Evolutionary conservation across 2,888 invertebrate genomes (phyloP).

Genomic region (Pristionchus arcanus): DNA sequence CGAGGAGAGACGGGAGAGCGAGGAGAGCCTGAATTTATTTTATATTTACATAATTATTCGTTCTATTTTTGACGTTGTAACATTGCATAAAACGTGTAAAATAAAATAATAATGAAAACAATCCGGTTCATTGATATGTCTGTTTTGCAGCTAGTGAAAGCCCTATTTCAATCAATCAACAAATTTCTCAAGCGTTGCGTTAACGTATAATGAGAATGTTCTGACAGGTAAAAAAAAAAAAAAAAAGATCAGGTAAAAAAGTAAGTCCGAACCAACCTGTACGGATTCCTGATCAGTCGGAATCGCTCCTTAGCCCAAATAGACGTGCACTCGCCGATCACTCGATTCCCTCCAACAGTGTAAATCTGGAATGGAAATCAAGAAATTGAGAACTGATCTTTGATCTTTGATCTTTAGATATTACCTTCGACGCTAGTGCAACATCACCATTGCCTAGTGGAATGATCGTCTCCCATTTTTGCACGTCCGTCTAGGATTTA

Average conservation of each 20-base stretch:
- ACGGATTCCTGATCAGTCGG: neutral
- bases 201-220: neutral
- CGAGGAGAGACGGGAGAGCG: neutral
- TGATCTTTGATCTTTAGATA: neutral
- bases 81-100: no score
- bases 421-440: neutral
- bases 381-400: neutral
- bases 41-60: no score
- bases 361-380: neutral
- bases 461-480: neutral
- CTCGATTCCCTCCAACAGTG: neutral
- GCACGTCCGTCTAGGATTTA: neutral
- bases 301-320: neutral
- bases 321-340: neutral
- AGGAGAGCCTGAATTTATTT: neutral
- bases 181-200: neutral
- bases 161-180: no score
- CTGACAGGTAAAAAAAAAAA: no score
- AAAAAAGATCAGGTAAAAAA: neutral
- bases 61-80: no score
- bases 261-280: neutral
- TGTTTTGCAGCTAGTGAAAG: no score
- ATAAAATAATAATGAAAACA: neutral
- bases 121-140: neutral
- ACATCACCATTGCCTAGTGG: neutral